A percentile compares a stretch with the other conserved stretches of the same genome.
Evolutionary conservation across 2,888 invertebrate species (phyloP).

Genomic region (Sturmia bella): DNA sequence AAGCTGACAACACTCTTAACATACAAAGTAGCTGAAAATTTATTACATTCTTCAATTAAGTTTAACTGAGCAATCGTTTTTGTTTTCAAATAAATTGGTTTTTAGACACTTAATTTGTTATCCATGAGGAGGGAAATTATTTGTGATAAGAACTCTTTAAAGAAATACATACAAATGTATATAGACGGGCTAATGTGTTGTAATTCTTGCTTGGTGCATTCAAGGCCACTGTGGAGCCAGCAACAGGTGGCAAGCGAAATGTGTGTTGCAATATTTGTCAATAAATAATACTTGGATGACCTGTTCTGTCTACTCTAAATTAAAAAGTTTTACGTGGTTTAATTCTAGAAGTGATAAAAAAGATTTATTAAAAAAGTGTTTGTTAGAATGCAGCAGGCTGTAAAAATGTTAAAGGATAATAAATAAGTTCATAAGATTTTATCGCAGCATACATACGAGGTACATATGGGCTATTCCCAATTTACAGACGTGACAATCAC

Average conservation of each 20-base stretch:
- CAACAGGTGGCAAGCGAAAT: conserved; percentile 31
- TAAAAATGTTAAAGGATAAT: too few relatives aligned
- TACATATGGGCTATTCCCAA: too few relatives aligned
- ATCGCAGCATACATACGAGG: too few relatives aligned
- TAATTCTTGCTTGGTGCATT: neutral
- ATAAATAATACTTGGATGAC: neutral
- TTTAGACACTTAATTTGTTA: conserved; percentile 25
- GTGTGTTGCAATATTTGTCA: conserved; percentile 1
- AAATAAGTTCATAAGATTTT: too few relatives aligned
- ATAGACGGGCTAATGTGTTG: neutral
- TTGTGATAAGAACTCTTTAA: conserved; percentile 32
- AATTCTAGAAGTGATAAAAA: too few relatives aligned
- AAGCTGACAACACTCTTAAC: conserved; percentile 33
- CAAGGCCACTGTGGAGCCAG: neutral
- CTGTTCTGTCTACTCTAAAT: neutral
- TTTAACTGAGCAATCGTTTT: conserved; percentile 23
- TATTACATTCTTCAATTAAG: conserved; percentile 58
- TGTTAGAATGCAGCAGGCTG: too few relatives aligned
- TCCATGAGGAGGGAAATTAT: conserved; percentile 26
- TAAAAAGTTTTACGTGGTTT: neutral
- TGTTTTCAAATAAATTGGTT: conserved; percentile 28
- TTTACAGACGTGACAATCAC: too few relatives aligned
- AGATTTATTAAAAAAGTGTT: too few relatives aligned
- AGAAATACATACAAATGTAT: neutral
- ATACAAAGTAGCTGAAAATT: conserved; percentile 44